Conservation (phyloP, 2,888 invertebrate species). For the Bhutanitis thaidina region DNA sequence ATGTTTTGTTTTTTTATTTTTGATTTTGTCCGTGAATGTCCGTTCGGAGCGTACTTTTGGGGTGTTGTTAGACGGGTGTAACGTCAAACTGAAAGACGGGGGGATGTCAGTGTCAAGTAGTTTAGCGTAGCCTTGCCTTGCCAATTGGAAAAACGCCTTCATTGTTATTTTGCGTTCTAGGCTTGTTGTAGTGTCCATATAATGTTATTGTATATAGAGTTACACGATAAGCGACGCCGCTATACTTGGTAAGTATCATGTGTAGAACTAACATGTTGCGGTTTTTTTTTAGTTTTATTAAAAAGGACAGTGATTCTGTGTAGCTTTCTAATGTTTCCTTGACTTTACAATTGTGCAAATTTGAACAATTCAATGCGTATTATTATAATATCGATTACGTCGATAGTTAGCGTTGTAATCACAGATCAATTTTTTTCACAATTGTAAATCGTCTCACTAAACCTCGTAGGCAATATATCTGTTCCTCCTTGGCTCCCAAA, state of each 20-base stretch:
- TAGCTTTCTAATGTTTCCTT: slow-evolving; percentile 52
- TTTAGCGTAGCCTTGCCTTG: slow-evolving; percentile 54
- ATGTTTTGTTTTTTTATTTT: slow-evolving; percentile 43
- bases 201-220: slow-evolving; percentile 53
- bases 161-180: slow-evolving; percentile 74
- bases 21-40: slow-evolving; percentile 63
- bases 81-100: slow-evolving; percentile 59
- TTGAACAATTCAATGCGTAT: slow-evolving; percentile 20
- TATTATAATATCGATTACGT: not conserved
- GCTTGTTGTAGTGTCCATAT: slow-evolving; percentile 72
- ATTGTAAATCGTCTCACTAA: slow-evolving; percentile 42
- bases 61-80: slow-evolving; percentile 58
- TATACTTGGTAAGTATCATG: slow-evolving; percentile 58
- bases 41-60: slow-evolving; percentile 49
- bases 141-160: slow-evolving; percentile 57
- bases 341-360: slow-evolving; percentile 60
- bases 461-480: slow-evolving; percentile 40
- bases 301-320: slow-evolving; percentile 49
- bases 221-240: slow-evolving; percentile 37
- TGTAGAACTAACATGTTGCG: slow-evolving; percentile 42
- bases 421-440: slow-evolving; percentile 35
- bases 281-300: slow-evolving; percentile 36
- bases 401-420: not conserved
- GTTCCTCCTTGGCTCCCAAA: slow-evolving; percentile 66
- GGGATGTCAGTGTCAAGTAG: slow-evolving; percentile 44